phyloP scores from a whole-genome alignment of 2,888 invertebrate species.

The Machimus rusticus region DNA sequence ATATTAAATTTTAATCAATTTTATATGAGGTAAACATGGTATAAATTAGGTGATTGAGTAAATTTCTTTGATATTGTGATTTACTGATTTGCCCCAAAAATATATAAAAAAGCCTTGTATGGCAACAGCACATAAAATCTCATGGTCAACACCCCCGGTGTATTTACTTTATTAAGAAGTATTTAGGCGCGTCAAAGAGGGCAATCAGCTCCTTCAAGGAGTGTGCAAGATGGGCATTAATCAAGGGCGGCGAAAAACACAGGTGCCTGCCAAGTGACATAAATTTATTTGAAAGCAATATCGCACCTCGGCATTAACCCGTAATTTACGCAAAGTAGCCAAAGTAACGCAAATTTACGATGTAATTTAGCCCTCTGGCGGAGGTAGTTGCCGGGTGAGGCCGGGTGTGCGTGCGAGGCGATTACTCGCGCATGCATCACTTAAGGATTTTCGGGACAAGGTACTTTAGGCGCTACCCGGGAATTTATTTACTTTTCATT shows the following conservation, averaged over 20 bases:
- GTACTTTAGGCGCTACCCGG: not conserved
- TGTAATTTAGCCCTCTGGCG: not conserved
- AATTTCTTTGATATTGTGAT: too few relatives aligned
- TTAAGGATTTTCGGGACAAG: not conserved
- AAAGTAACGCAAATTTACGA: not conserved
- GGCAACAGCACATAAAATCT: not conserved
- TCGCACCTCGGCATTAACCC: constrained; percentile 1
- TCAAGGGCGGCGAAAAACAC: not conserved
- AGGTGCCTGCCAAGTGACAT: not conserved
- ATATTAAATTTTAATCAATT: too few relatives aligned
- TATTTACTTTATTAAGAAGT: not conserved
- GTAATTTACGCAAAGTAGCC: constrained; percentile 1
- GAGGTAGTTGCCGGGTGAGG: not conserved
- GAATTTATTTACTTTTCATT: not conserved
- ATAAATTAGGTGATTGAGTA: too few relatives aligned
- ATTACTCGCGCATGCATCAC: not conserved
- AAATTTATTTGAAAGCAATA: not conserved
- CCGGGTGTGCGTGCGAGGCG: not conserved
- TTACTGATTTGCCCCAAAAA: not conserved
- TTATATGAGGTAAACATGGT: too few relatives aligned
- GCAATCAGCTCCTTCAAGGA: not conserved
- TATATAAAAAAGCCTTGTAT: not conserved
- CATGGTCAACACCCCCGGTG: not conserved
- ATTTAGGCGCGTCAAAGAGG: not conserved
- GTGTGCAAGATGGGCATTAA: not conserved